Evolutionary conservation across 2,888 invertebrate genomes (phyloP).

Genomic region (Autographa gamma): DNA sequence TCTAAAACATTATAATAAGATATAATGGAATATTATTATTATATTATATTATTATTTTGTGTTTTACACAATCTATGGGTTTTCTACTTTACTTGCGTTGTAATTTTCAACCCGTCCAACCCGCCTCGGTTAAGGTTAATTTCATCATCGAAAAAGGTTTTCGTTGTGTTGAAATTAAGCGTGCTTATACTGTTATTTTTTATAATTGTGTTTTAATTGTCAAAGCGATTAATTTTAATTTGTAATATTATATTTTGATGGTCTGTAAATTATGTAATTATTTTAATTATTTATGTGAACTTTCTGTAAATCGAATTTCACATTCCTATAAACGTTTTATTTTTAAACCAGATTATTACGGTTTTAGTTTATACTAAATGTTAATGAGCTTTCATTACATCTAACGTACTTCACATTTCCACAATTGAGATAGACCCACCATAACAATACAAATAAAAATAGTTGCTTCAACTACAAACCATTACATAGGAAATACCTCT

Average conservation of each 20-base stretch:
- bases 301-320: too few relatives aligned
- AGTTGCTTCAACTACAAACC: conserved; percentile 40
- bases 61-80: conserved; percentile 1
- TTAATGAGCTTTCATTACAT: neutral
- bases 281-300: neutral
- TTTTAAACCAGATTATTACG: too few relatives aligned
- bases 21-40: too few relatives aligned
- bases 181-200: conserved; percentile 40
- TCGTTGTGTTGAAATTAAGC: conserved; percentile 56
- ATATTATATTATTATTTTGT: too few relatives aligned
- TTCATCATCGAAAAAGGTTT: conserved; percentile 65
- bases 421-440: conserved; percentile 10
- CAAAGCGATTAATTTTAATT: conserved; percentile 21
- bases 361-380: neutral
- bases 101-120: conserved; percentile 58
- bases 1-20: too few relatives aligned
- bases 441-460: conserved; percentile 52
- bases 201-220: conserved; percentile 39
- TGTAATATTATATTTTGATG: neutral
- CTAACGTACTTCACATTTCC: neutral
- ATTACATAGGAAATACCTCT: conserved; percentile 55
- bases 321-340: too few relatives aligned
- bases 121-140: conserved; percentile 63
- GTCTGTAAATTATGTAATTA: neutral
- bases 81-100: conserved; percentile 26